These are phyloP conservation scores for Drosophila mayaguana DNA, from an alignment of 2,888 invertebrate species.

Conservation along the genomic window DNA sequence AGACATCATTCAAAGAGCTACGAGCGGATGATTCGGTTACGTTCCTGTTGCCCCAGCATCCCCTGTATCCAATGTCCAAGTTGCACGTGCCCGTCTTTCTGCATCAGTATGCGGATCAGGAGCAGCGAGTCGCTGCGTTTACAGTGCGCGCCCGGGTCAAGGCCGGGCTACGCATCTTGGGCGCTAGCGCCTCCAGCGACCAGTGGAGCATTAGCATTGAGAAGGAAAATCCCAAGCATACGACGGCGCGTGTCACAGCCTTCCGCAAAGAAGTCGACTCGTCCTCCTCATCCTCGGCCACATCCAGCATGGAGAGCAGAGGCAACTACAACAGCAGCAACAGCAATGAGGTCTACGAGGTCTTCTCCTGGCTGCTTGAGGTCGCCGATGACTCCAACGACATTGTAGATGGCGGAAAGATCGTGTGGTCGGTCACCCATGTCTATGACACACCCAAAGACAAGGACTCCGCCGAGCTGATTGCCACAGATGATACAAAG, in stretches of 20 bases:
- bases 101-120: constrained; percentile 89
- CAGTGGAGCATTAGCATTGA: constrained; percentile 96
- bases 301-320: constrained; percentile 59
- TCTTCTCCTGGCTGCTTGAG: constrained; percentile 96
- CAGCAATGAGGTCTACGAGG: constrained; percentile 88
- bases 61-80: constrained; percentile 94
- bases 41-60: constrained; percentile 94
- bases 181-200: constrained; percentile 91
- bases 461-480: constrained; percentile 79
- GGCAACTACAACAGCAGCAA: constrained; percentile 54
- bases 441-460: constrained; percentile 87
- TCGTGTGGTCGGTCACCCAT: constrained; percentile 94
- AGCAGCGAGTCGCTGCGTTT: constrained; percentile 91
- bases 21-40: constrained; percentile 93
- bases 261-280: constrained; percentile 87
- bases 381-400: constrained; percentile 92
- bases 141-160: constrained; percentile 96
- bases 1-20: constrained; percentile 93
- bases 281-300: constrained; percentile 28
- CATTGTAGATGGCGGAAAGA: constrained; percentile 92
- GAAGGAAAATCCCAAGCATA: constrained; percentile 91
- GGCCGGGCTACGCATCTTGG: constrained; percentile 93
- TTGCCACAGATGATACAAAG: constrained; percentile 84
- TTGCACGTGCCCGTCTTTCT: constrained; percentile 96
- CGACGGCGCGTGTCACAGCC: constrained; percentile 95